A percentile compares a stretch with the other conserved stretches of the same genome.
phyloP scores from a whole-genome alignment of 1,140 invertebrate species.

The Cotesia typhae region DNA sequence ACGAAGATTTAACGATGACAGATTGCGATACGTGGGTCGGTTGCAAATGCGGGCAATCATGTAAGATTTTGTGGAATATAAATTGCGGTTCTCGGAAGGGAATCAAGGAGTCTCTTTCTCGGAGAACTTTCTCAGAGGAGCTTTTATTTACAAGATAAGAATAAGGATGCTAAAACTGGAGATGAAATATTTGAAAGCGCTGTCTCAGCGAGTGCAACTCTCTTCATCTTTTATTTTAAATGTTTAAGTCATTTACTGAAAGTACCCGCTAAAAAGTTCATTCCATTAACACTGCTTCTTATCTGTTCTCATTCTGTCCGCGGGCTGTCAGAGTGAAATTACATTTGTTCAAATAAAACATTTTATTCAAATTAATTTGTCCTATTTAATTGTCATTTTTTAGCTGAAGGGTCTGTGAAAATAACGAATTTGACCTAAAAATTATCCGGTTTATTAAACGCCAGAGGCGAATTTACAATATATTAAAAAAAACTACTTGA shows the following conservation, averaged over 20 bases:
- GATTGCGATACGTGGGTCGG: neutral
- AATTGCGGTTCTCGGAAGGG: neutral
- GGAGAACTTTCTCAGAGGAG: too few species aligned
- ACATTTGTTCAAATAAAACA: too few species aligned
- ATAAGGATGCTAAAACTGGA: neutral
- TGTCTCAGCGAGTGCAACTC: neutral
- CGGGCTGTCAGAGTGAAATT: too few species aligned
- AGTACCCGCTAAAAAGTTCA: conserved; percentile 14
- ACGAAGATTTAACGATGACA: neutral
- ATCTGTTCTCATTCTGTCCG: too few species aligned
- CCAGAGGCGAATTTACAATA: too few species aligned
- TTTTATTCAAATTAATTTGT: too few species aligned
- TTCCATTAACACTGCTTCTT: conserved; percentile 10
- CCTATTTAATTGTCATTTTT: too few species aligned
- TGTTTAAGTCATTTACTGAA: conserved; percentile 1
- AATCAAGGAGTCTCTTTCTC: too few species aligned
- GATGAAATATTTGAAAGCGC: conserved; percentile 7
- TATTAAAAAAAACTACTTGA: too few species aligned
- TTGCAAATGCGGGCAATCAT: neutral
- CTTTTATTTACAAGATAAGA: neutral
- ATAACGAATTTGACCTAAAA: too few species aligned
- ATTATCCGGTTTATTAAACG: too few species aligned
- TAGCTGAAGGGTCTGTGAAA: too few species aligned
- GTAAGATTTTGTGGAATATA: conserved; percentile 5
- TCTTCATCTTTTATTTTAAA: conserved; percentile 1